These are phyloP conservation scores for Cololabis saira DNA, from an alignment of 2,113 vertebrate species.

Conservation along the genomic window DNA sequence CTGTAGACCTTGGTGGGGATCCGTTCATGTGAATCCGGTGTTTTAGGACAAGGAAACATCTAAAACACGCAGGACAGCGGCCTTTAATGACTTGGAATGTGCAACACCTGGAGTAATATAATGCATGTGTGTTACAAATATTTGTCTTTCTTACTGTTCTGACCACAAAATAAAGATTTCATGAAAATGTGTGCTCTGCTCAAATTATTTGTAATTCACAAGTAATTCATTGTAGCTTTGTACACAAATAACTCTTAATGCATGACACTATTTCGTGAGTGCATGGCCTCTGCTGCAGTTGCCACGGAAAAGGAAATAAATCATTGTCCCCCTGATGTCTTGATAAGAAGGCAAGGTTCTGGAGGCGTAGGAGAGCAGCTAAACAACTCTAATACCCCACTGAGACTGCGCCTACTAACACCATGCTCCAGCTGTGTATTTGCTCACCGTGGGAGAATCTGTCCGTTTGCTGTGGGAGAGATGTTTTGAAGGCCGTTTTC, in stretches of 20 bases:
- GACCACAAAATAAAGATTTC: constrained; percentile 41
- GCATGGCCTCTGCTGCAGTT: neutral
- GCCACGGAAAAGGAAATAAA: neutral
- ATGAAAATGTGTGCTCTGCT: neutral
- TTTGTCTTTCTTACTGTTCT: constrained; percentile 3
- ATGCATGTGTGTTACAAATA: neutral
- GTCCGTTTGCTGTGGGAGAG: constrained; percentile 24
- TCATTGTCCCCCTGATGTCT: neutral
- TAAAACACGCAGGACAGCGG: too few species aligned
- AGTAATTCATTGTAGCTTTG: neutral
- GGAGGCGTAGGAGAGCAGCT: neutral
- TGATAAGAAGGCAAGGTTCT: neutral
- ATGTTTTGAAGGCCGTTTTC: constrained; percentile 36
- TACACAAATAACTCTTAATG: too few species aligned
- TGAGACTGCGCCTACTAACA: neutral
- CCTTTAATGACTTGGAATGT: too few species aligned
- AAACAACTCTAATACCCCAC: neutral
- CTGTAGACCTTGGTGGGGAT: too few species aligned
- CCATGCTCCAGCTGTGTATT: constrained; percentile 2
- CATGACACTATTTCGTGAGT: neutral
- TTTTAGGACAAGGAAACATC: too few species aligned
- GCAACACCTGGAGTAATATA: too few species aligned
- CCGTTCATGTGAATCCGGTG: too few species aligned
- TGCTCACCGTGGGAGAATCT: constrained; percentile 14
- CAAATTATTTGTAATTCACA: neutral